Conservation (phyloP, 1,140 invertebrate genomes). For the Hyles euphorbiae region DNA sequence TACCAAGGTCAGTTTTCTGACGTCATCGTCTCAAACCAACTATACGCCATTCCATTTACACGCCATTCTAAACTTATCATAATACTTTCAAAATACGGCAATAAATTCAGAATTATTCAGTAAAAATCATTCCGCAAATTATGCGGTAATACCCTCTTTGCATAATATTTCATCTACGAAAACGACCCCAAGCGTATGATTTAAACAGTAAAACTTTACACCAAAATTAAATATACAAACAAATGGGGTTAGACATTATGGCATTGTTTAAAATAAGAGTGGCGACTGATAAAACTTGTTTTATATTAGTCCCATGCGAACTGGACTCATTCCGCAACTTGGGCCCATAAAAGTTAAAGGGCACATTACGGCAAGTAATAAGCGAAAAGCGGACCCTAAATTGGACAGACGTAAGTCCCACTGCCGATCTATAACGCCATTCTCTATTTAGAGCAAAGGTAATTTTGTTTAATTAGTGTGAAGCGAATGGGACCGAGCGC, state of each 20-base stretch:
- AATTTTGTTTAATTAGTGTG: slow-evolving; percentile 3
- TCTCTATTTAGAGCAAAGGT: slow-evolving; percentile 21
- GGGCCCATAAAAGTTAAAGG: slow-evolving; percentile 63
- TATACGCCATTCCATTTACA: too few relatives aligned
- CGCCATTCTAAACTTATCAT: too few relatives aligned
- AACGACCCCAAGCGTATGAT: too few relatives aligned
- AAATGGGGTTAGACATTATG: slow-evolving; percentile 8
- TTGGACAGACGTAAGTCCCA: slow-evolving; percentile 34
- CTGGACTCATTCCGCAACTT: slow-evolving; percentile 50
- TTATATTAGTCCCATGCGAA: slow-evolving; percentile 50
- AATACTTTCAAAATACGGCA: too few relatives aligned
- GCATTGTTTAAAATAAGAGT: slow-evolving; percentile 42
- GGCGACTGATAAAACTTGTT: slow-evolving; percentile 48
- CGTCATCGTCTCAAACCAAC: too few relatives aligned
- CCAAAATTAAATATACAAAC: neutral
- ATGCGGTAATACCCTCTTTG: too few relatives aligned
- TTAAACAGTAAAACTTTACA: too few relatives aligned
- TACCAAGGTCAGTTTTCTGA: too few relatives aligned
- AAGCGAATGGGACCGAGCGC: too few relatives aligned
- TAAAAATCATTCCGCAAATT: too few relatives aligned
- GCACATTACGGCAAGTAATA: slow-evolving; percentile 66
- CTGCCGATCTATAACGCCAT: slow-evolving; percentile 33
- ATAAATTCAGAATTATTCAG: too few relatives aligned
- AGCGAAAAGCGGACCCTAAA: slow-evolving; percentile 53
- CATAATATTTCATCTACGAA: too few relatives aligned